These are phyloP conservation scores for Drosophila kokeensis DNA, from an alignment of 2,888 invertebrate genomes.

Conservation along the genomic window DNA sequence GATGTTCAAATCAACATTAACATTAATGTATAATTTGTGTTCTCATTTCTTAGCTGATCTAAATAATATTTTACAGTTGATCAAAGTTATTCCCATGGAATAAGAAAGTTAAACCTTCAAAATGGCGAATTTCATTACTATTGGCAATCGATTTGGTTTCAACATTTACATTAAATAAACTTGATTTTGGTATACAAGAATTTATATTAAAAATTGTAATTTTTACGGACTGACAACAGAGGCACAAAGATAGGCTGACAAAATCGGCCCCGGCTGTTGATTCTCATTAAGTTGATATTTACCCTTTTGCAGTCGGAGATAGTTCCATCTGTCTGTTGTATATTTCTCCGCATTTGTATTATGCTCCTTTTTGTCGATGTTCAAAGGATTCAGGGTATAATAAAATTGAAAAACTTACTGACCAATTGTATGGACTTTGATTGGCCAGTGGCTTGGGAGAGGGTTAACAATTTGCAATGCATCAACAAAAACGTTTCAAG, in stretches of 20 bases:
- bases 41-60: neutral
- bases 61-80: neutral
- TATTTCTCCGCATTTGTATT: neutral
- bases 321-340: neutral
- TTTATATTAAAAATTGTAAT: neutral
- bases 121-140: neutral
- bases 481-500: slow-evolving; percentile 43
- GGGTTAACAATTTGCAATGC: slow-evolving; percentile 55
- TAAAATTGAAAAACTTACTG: slow-evolving; percentile 22
- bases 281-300: neutral
- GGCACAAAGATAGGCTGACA: neutral
- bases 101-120: neutral
- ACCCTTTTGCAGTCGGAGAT: neutral
- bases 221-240: neutral
- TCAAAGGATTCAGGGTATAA: neutral
- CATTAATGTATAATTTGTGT: neutral
- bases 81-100: neutral
- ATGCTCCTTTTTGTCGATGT: neutral
- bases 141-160: neutral
- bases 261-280: neutral
- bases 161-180: neutral
- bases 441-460: neutral
- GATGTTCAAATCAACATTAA: neutral
- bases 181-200: neutral
- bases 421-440: slow-evolving; percentile 29